Conservation (phyloP, 1,140 invertebrate genomes). For the Rhagoletis pomonella region DNA sequence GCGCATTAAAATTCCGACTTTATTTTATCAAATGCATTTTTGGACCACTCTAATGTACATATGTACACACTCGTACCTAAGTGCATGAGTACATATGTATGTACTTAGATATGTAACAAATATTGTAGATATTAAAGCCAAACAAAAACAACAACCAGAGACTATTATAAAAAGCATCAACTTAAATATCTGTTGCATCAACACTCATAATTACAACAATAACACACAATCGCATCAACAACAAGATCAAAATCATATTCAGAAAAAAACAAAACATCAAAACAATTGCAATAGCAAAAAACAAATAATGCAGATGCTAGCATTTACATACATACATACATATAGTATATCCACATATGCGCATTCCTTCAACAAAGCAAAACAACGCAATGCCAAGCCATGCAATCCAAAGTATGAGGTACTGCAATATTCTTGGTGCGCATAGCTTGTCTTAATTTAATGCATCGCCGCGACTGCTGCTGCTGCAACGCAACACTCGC, state of each 20-base stretch:
- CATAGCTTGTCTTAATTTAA: constrained; percentile 6
- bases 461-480: neutral
- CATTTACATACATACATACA: neutral
- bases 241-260: constrained; percentile 32
- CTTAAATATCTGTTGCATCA: constrained; percentile 11
- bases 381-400: neutral
- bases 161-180: neutral
- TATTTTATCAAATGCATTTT: too few relatives aligned
- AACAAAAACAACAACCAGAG: neutral
- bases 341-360: neutral
- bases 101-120: neutral
- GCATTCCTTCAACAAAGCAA: neutral
- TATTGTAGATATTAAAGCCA: neutral
- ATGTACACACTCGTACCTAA: neutral
- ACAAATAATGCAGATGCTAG: neutral
- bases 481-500: neutral
- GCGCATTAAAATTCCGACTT: too few relatives aligned
- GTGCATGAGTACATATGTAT: too few relatives aligned
- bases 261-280: neutral
- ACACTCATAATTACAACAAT: constrained; percentile 16
- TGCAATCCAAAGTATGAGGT: neutral
- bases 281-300: constrained; percentile 9
- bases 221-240: constrained; percentile 4
- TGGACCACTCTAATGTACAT: too few relatives aligned
- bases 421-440: neutral